phyloP scores from a whole-genome alignment of 2,113 vertebrate species.

The cat (Felis catus) region F.catus_Fca126_mat1.0 CM031413.1:95877001-95877500 shows the following conservation, averaged over 20 bases:
- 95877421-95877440: background rate
- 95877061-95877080: background rate
- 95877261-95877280: background rate
- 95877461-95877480: background rate
- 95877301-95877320: background rate
- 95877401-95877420: background rate
- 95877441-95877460: background rate
- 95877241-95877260: conserved; percentile 10
- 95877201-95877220: background rate
- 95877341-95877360: background rate
- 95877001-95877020: conserved; percentile 37
- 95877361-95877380: background rate
- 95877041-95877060: background rate
- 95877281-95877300: background rate
- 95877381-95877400: background rate
- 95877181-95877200: conserved; percentile 23
- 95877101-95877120: background rate
- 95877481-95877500: background rate
- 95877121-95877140: background rate
- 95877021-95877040: background rate
- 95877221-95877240: background rate
- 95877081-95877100: background rate
- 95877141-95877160: background rate
- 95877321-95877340: background rate
- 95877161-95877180: background rate